Evolutionary conservation across 2,113 vertebrate genomes (phyloP).

Genomic region (Caranx melampygus): DNA sequence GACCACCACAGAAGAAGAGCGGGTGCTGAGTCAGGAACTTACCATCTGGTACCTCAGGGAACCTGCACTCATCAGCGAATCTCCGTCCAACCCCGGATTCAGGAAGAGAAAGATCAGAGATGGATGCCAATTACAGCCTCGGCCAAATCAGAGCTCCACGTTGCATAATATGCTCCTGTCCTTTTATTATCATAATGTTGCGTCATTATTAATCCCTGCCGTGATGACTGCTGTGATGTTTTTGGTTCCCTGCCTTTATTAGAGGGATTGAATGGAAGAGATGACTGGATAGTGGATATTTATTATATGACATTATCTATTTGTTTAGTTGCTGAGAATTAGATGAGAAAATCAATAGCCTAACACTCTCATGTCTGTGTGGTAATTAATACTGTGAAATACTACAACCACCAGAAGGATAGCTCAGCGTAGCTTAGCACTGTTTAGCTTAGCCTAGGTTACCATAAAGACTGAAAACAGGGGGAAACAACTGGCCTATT

Average conservation of each 20-base stretch:
- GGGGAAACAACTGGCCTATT: background rate
- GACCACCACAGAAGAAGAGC: conserved; percentile 43
- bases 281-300: background rate
- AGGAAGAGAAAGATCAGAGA: conserved; percentile 52
- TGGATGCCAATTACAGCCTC: conserved; percentile 13
- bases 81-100: conserved; percentile 55
- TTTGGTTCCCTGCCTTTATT: background rate
- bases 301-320: background rate
- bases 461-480: background rate
- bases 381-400: too few species aligned
- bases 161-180: conserved; percentile 48
- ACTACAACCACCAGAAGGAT: too few species aligned
- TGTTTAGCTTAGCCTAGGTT: background rate
- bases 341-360: background rate
- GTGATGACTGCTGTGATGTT: background rate
- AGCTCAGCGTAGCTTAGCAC: background rate
- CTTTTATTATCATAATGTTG: conserved; percentile 9
- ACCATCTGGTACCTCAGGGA: conserved; percentile 77
- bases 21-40: conserved; percentile 67
- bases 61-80: conserved; percentile 70
- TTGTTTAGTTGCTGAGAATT: background rate
- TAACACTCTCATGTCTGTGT: too few species aligned
- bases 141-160: conserved; percentile 38
- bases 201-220: conserved; percentile 23
- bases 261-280: background rate